These are phyloP conservation scores for Drosophila obscura DNA, from an alignment of 1,140 invertebrate species.

Conservation along the genomic window DNA sequence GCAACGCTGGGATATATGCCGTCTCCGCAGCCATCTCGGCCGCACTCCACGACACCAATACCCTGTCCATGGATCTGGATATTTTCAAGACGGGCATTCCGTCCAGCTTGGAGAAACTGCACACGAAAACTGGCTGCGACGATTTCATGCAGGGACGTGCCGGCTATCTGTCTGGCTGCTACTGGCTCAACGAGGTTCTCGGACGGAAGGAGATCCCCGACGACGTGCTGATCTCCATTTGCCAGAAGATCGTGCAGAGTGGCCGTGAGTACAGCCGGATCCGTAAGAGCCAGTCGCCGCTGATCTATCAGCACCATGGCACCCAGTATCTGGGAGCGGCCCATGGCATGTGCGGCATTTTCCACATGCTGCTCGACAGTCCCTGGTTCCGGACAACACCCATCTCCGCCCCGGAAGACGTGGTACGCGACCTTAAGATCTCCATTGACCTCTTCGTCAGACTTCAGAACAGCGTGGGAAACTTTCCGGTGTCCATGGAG, in stretches of 20 bases:
- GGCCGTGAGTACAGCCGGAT: conserved; percentile 88
- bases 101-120: conserved; percentile 84
- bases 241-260: conserved; percentile 88
- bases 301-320: conserved; percentile 94
- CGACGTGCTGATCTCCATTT: conserved; percentile 86
- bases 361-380: conserved; percentile 85
- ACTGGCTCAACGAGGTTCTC: conserved; percentile 88
- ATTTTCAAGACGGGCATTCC: conserved; percentile 83
- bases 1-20: conserved; percentile 87
- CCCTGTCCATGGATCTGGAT: conserved; percentile 84
- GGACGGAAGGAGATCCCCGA: conserved; percentile 85
- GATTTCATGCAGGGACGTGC: conserved; percentile 93
- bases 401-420: conserved; percentile 85
- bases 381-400: conserved; percentile 78
- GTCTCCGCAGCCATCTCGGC: conserved; percentile 85
- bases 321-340: conserved; percentile 94
- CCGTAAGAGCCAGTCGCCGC: conserved; percentile 86
- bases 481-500: conserved; percentile 91
- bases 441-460: conserved; percentile 86
- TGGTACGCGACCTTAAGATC: conserved; percentile 85
- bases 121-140: conserved; percentile 89
- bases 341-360: conserved; percentile 89
- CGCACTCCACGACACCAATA: conserved; percentile 57
- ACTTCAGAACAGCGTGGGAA: conserved; percentile 88
- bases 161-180: conserved; percentile 90